Evolutionary conservation across 2,888 invertebrate genomes (phyloP), one percentile per base, ranked within the genome.

Genomic region (Drosophila cognata): DNA sequence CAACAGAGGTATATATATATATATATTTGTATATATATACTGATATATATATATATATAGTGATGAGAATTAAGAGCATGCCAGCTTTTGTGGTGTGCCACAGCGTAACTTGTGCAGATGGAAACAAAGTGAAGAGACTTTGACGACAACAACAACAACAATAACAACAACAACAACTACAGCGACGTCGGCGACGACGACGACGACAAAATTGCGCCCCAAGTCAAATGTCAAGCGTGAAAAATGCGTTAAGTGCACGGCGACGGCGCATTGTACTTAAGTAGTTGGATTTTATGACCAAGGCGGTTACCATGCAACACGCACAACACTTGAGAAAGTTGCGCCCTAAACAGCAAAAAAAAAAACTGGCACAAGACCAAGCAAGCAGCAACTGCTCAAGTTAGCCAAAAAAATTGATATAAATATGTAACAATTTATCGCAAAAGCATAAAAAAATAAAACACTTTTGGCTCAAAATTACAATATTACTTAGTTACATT

Each of bases 151-250:
- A 31, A 66, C 74, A 61, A n/a, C 51, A 51, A 51, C 13, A 21
- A 13, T 21, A 29, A 29, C 29, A 52, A 6, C 4, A 36, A 4
- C 13, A 52, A 31, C 13, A 6, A 33, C 16, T 2, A 41, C 41
- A 41, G 13, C 25, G 11, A 25, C 16, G 13, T 13, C 28, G 25
- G 66, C 62, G 16, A 16, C 16, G 60, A 53, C 77, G 73, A 81
- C 73, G 72, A 83, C 82, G 74, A 79, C 81, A 82, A 90, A 85
- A 91, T 89, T 91, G 91, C 85, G 91, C 90, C 90, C 81, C 89
- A 82, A 92, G 91, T 92, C 91, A 92, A 92, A 92, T 91, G 91
- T 91, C 92, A 92, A 91, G 91, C 92, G 91, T 92, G 91, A 92
- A 92, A 92, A 92, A 92, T 92, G 91, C 92, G 91, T 91, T 89